A percentile compares a stretch with the other conserved stretches of the same genome.
Conservation (phyloP, 2,113 vertebrate genomes). For the Pseudonaja textilis region DNA sequence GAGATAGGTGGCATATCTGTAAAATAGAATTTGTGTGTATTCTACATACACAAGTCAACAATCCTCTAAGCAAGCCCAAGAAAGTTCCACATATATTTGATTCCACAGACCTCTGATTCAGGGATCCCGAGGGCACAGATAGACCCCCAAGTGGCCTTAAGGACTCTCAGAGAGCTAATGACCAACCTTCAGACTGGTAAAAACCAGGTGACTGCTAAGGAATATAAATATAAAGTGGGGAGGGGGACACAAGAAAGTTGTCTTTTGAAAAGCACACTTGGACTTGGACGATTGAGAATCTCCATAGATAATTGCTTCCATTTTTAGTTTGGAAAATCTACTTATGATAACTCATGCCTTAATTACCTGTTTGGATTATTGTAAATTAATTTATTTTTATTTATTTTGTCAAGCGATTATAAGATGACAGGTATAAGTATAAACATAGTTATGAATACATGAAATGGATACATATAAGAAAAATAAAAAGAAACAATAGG, state of each 20-base stretch:
- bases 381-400: background rate
- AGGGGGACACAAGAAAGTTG: background rate
- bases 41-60: background rate
- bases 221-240: background rate
- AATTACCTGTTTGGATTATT: background rate
- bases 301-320: background rate
- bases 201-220: background rate
- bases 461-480: no score
- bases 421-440: no score
- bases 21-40: background rate
- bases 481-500: no score
- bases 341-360: background rate
- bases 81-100: background rate
- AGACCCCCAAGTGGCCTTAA: background rate
- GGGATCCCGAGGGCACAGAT: background rate
- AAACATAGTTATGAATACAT: no score
- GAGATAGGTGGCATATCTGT: background rate
- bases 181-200: background rate
- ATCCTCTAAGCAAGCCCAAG: background rate
- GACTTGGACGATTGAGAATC: background rate
- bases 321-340: background rate
- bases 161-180: background rate
- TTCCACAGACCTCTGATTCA: background rate
- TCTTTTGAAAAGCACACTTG: no score
- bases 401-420: no score